Conservation (phyloP, 2,888 invertebrate genomes). For the Leptopilina syphax region DNA sequence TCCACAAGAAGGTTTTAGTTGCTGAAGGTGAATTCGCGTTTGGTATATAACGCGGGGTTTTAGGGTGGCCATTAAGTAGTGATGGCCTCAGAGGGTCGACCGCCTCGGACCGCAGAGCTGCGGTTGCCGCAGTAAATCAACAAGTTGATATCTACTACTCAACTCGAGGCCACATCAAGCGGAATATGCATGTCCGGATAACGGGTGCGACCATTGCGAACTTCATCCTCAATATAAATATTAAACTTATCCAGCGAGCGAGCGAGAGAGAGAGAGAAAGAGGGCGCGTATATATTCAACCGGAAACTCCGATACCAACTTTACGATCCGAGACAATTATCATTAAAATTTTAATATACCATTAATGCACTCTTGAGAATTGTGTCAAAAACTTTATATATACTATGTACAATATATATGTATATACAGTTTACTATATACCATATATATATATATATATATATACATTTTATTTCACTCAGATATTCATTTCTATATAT, state of each 20-base stretch:
- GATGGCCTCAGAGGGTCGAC: conserved; percentile 64
- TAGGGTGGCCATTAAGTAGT: conserved; percentile 66
- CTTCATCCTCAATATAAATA: conserved; percentile 37
- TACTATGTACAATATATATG: neutral
- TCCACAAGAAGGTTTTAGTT: conserved; percentile 37
- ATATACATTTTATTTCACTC: no score
- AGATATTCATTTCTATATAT: no score
- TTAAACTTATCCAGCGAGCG: conserved; percentile 13
- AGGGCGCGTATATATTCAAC: neutral
- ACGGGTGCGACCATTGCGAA: conserved; percentile 37
- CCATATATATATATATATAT: no score
- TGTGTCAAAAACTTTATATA: neutral
- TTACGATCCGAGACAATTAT: conserved; percentile 30
- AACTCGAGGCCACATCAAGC: conserved; percentile 53
- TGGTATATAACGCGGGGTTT: conserved; percentile 56
- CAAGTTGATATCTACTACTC: conserved; percentile 72
- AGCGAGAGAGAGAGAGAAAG: no score
- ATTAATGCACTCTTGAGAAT: conserved; percentile 9
- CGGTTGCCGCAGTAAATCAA: conserved; percentile 72
- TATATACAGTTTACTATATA: no score
- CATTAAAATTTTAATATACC: conserved; percentile 22
- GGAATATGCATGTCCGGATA: conserved; percentile 39
- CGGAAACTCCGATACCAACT: conserved; percentile 24
- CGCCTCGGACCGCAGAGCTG: conserved; percentile 64
- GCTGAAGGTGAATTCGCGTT: conserved; percentile 46